phyloP scores from a whole-genome alignment of 2,888 invertebrate species.

The Xestia sexstrigata region DNA sequence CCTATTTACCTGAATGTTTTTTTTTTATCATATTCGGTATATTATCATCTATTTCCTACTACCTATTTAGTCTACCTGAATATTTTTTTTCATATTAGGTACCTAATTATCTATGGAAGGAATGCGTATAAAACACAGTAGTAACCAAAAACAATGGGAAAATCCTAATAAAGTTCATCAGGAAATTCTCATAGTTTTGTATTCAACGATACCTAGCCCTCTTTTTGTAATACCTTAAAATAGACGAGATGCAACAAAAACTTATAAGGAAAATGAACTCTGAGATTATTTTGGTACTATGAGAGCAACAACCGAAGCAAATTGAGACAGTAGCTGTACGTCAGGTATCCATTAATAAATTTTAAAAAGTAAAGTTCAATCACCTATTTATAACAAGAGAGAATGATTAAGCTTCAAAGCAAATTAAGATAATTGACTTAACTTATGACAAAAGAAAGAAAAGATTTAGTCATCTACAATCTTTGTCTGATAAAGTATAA shows the following conservation, averaged over 20 bases:
- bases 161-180: background rate
- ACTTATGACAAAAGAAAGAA: background rate
- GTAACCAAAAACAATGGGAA: background rate
- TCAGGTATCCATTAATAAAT: slow-evolving; percentile 36
- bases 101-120: background rate
- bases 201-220: background rate
- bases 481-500: background rate
- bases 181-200: background rate
- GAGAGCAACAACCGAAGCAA: slow-evolving; percentile 49
- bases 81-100: background rate
- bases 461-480: background rate
- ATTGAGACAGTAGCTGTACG: slow-evolving; percentile 23
- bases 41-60: background rate
- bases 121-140: background rate
- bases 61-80: background rate
- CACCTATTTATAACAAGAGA: slow-evolving; percentile 13
- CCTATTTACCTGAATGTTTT: background rate
- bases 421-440: background rate
- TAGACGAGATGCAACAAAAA: slow-evolving; percentile 20
- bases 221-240: background rate
- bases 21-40: background rate
- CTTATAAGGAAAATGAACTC: slow-evolving; percentile 36
- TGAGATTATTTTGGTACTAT: slow-evolving; percentile 38
- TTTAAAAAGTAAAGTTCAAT: slow-evolving; percentile 34
- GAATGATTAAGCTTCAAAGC: background rate